Conservation (phyloP, 2,113 vertebrate genomes). For the Abramis brama region DNA sequence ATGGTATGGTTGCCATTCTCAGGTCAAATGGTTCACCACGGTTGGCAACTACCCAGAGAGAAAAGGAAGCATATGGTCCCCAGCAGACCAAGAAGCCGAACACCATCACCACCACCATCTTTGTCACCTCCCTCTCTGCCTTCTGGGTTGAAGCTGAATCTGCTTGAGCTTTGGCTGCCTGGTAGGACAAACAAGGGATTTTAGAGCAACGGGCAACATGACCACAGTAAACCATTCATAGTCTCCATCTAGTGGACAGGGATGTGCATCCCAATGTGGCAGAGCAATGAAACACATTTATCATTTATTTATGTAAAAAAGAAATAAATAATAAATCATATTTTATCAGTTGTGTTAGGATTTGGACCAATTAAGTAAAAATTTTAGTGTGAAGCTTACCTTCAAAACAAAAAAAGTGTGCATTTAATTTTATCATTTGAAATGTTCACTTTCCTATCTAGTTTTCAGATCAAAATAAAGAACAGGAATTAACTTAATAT, state of each 20-base stretch:
- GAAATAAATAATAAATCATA: neutral
- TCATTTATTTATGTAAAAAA: neutral
- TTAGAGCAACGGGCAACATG: neutral
- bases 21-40: slow-evolving; percentile 71
- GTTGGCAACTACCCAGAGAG: slow-evolving; percentile 71
- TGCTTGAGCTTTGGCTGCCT: slow-evolving; percentile 77
- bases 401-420: neutral
- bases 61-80: slow-evolving; percentile 73
- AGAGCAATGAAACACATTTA: neutral
- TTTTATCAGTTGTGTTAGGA: neutral
- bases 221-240: neutral
- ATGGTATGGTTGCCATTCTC: slow-evolving; percentile 72
- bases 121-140: slow-evolving; percentile 77
- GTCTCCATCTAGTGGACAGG: neutral
- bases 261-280: neutral
- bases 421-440: neutral
- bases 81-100: slow-evolving; percentile 78
- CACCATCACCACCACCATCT: slow-evolving; percentile 80
- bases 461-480: neutral
- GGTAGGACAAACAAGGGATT: neutral
- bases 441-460: neutral
- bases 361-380: neutral
- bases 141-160: slow-evolving; percentile 79
- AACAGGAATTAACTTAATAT: neutral
- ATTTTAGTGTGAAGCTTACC: neutral